These are phyloP conservation scores for Mechanitis mazaeus DNA, from an alignment of 2,888 invertebrate species.

Conservation along the genomic window DNA sequence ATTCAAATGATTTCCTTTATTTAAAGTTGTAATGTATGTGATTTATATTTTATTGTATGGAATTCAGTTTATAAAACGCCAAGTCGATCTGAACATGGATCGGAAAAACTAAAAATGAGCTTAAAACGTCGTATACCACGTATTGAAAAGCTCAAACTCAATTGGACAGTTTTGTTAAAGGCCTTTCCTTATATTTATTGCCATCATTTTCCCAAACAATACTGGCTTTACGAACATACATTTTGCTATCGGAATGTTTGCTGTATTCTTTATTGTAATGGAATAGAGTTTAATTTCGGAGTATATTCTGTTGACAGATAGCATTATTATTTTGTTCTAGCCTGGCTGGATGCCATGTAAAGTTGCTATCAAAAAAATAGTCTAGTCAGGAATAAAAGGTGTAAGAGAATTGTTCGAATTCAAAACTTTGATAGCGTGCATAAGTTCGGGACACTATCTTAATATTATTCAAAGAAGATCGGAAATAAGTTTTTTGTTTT, in stretches of 20 bases:
- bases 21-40: too few species aligned
- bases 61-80: conserved; percentile 7
- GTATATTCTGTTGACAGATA: conserved; percentile 17
- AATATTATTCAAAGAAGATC: conserved; percentile 34
- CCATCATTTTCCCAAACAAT: conserved; percentile 67
- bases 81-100: conserved; percentile 16
- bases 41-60: too few species aligned
- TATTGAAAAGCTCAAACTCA: conserved; percentile 43
- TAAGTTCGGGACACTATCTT: conserved; percentile 39
- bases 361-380: conserved; percentile 54
- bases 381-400: conserved; percentile 59
- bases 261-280: conserved; percentile 31
- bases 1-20: too few species aligned
- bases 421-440: conserved; percentile 46
- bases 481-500: conserved; percentile 23
- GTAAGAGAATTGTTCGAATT: conserved; percentile 58
- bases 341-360: conserved; percentile 61
- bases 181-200: conserved; percentile 63
- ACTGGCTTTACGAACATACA: conserved; percentile 41
- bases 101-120: conserved; percentile 26
- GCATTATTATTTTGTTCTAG: conserved; percentile 36
- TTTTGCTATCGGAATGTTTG: conserved; percentile 23
- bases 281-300: conserved; percentile 36
- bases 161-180: conserved; percentile 57
- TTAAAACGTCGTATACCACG: conserved; percentile 31